Conservation (phyloP, 2,113 vertebrate species). For the Ondatra zibethicus region DNA sequence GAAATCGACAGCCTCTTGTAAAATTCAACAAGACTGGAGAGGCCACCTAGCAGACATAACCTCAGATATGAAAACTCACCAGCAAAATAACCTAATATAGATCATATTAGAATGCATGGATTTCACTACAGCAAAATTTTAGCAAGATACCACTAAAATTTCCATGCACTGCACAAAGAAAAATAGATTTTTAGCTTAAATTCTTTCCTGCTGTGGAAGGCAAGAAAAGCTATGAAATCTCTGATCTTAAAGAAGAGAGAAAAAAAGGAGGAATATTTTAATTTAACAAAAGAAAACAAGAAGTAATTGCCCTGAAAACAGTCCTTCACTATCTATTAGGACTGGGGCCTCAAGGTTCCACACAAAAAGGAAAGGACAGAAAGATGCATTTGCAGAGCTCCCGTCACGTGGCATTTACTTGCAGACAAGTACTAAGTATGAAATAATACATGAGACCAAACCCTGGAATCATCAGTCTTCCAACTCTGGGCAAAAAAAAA, state of each 20-base stretch:
- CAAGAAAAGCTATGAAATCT: slow-evolving; percentile 35
- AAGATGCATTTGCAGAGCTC: neutral
- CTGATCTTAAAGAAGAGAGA: neutral
- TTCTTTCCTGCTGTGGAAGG: neutral
- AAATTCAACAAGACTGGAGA: slow-evolving; percentile 52
- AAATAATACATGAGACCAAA: neutral
- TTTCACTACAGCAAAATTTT: neutral
- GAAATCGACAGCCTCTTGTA: neutral
- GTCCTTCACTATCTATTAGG: neutral
- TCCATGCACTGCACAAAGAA: neutral
- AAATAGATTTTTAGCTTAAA: neutral
- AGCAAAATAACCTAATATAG: slow-evolving; percentile 32
- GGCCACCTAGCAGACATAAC: neutral
- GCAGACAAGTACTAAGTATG: neutral
- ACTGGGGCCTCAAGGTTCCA: neutral
- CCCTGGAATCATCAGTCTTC: neutral
- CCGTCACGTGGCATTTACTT: neutral
- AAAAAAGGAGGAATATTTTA: neutral
- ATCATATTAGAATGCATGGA: neutral
- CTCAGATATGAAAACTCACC: neutral
- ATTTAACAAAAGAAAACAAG: slow-evolving; percentile 26
- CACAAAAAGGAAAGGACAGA: neutral
- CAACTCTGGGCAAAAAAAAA: neutral
- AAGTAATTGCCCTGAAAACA: neutral
- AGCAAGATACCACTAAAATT: neutral